A percentile compares a stretch with the other conserved stretches of the same genome.
These are phyloP conservation scores for Mylabris phalerata DNA, from an alignment of 1,140 invertebrate genomes.

Conservation along the genomic window DNA sequence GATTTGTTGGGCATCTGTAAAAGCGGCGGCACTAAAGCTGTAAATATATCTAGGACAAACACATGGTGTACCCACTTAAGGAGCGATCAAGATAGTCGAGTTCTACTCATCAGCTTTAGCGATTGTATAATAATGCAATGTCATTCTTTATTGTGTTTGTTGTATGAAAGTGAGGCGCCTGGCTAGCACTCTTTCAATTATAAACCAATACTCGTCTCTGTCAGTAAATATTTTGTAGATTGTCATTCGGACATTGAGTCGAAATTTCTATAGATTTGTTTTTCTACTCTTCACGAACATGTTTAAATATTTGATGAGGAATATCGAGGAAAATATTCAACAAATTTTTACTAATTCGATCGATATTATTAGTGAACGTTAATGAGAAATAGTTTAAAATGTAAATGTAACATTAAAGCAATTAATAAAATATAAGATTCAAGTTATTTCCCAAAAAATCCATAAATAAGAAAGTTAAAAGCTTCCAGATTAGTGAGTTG, in stretches of 20 bases:
- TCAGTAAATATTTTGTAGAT: constrained; percentile 18
- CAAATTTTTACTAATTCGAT: neutral
- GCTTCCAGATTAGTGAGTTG: constrained; percentile 28
- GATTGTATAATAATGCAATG: constrained; percentile 31
- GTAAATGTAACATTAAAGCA: too few species aligned
- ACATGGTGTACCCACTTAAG: constrained; percentile 31
- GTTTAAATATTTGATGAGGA: neutral
- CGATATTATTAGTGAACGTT: too few species aligned
- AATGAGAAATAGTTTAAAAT: too few species aligned
- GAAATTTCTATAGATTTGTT: neutral
- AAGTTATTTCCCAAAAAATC: constrained; percentile 1
- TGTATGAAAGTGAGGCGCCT: constrained; percentile 25
- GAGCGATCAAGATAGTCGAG: constrained; percentile 31
- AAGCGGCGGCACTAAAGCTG: constrained; percentile 16
- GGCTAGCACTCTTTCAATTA: constrained; percentile 17
- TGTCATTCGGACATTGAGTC: constrained; percentile 11
- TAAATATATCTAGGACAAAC: constrained; percentile 30
- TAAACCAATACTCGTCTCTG: constrained; percentile 15
- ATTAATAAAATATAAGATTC: too few species aligned
- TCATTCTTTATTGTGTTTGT: constrained; percentile 30
- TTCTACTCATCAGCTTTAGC: constrained; percentile 28
- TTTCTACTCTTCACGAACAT: too few species aligned
- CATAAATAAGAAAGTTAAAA: constrained; percentile 25
- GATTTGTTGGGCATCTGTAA: neutral
- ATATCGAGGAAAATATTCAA: neutral